Evolutionary conservation across 2,113 vertebrate genomes (phyloP).

Genomic region (Ctenodactylus gundi): DNA sequence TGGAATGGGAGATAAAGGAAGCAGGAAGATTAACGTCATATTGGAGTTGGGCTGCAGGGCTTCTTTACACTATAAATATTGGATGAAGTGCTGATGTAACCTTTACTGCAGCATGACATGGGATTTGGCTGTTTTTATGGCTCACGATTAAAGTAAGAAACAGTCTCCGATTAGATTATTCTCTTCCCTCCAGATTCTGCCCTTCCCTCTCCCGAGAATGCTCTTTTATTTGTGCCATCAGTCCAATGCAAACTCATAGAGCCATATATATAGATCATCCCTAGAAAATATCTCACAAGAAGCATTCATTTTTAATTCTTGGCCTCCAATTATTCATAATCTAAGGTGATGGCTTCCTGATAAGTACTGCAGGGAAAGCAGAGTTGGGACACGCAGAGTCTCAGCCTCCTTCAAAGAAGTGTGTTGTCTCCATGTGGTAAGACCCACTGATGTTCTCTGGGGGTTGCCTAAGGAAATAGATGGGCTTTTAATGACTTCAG

Average conservation of each 20-base stretch:
- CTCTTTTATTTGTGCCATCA: constrained; percentile 77
- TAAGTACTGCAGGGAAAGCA: neutral
- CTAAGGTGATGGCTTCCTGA: neutral
- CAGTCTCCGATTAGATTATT: constrained; percentile 78
- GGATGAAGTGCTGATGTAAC: constrained; percentile 77
- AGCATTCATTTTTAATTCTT: constrained; percentile 63
- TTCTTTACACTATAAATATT: constrained; percentile 79
- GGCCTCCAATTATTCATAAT: neutral
- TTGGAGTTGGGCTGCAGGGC: constrained; percentile 46
- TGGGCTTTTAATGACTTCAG: constrained; percentile 50
- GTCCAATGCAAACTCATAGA: constrained; percentile 53
- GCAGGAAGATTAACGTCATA: constrained; percentile 70
- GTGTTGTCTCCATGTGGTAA: neutral
- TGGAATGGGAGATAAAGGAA: neutral
- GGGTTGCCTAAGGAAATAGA: constrained; percentile 40
- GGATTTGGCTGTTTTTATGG: constrained; percentile 74
- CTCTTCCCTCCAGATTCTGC: constrained; percentile 57
- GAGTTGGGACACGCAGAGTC: neutral
- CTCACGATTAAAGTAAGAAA: constrained; percentile 80
- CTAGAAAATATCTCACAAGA: constrained; percentile 51
- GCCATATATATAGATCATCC: constrained; percentile 42
- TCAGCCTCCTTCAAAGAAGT: neutral
- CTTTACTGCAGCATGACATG: constrained; percentile 75
- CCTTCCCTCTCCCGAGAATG: constrained; percentile 76
- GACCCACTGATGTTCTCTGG: neutral